Evolutionary conservation across 2,113 vertebrate species (phyloP), one percentile per base, ranked within the genome.

Genomic region (Melanotaenia duboulayi): DNA sequence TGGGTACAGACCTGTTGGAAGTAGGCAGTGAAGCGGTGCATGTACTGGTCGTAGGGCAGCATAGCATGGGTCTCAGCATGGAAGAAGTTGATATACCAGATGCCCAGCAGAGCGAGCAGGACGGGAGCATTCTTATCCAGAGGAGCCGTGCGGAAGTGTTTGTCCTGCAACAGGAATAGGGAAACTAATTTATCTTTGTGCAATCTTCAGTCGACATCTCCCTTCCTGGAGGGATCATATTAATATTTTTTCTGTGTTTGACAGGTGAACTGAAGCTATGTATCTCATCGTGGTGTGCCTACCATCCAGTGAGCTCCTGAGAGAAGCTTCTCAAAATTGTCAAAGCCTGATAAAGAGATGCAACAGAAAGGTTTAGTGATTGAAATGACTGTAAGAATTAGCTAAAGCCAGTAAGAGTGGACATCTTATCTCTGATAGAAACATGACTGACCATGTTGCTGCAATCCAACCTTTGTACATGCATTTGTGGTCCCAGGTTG

Each of bases 291-390:
- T n/a, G 8, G 52, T 56, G 50, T 17, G 94, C 96, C 82, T 85
- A 99, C 98, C 98, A 99, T 98, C 96, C 96, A 99, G 78, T 99
- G 97, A 81, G 96, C 98, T 84, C 98, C 98, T 0, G 95, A 93
- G 40, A 99, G 94, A 82, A 99, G 94, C 78, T 92, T 96, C 88
- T 97, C 95, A 65, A 97, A 99, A 93, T 98, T 95, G 63, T 95
- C 94, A 32, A 86, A 95, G n/a, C 94, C 94, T 95, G 74, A 57
- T 39, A 76, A 50, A 7, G 9, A 76, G 7, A 68, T 25, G n/a
- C 16, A n/a, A 65, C 4, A 65, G 48, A 58, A 60, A 65, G 24
- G 44, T 44, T 50, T 32, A 63, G 4, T 59, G 46, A 60, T 2
- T 63, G 10, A 54, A 19, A 6, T 13, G 39, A 25, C 16, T 17